These are phyloP conservation scores for Lagopus muta DNA, from an alignment of 2,113 vertebrate genomes.

Conservation along the genomic window DNA sequence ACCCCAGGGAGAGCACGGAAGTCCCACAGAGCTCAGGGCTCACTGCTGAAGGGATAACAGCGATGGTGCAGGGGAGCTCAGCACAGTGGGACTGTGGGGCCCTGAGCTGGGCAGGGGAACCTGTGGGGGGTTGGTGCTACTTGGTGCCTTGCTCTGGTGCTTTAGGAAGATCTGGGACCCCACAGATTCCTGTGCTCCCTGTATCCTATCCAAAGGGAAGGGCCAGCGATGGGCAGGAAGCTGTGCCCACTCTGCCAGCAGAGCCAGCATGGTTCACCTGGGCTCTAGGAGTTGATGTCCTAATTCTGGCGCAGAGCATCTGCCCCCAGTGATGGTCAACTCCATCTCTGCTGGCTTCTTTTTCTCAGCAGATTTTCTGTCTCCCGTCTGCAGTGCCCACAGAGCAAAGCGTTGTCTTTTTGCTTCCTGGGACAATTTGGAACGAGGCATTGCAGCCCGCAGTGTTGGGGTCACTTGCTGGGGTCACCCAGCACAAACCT, in stretches of 20 bases:
- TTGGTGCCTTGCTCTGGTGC: background rate
- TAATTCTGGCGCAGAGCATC: background rate
- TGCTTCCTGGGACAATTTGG: background rate
- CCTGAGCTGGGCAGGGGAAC: background rate
- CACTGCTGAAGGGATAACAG: background rate
- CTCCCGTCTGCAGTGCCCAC: background rate
- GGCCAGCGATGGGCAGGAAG: background rate
- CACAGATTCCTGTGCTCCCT: background rate
- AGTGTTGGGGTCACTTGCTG: background rate
- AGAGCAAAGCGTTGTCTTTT: background rate
- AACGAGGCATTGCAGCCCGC: rapidly evolving
- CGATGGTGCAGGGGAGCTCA: too few species aligned
- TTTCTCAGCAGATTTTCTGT: background rate
- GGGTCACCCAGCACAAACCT: background rate
- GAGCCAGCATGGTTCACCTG: rapidly evolving
- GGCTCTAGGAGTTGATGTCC: background rate
- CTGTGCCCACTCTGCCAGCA: background rate
- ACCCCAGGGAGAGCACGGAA: rapidly evolving
- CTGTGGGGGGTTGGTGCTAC: background rate
- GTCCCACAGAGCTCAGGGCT: rapidly evolving
- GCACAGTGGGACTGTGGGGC: rapidly evolving
- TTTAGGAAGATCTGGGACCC: background rate
- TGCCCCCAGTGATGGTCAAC: background rate
- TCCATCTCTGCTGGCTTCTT: background rate
- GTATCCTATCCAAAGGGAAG: rapidly evolving